Conservation (phyloP, 2,113 vertebrate genomes). For the Suncus etruscus region DNA sequence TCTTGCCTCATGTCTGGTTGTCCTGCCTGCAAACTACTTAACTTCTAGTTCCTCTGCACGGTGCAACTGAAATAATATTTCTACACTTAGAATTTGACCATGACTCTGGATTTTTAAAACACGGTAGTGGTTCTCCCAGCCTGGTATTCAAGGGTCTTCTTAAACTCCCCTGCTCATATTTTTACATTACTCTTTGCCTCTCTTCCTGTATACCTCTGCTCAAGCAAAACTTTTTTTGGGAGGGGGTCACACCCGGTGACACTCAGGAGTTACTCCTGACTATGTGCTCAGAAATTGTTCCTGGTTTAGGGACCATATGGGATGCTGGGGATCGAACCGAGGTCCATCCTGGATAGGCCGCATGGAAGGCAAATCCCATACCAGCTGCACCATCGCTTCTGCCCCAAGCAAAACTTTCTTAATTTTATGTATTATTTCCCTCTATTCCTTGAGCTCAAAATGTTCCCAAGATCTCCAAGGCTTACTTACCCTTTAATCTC, state of each 20-base stretch:
- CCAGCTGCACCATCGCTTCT: too few species aligned
- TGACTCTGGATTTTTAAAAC: background rate
- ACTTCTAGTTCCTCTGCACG: background rate
- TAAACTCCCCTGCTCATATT: background rate
- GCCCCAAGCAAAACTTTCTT: too few species aligned
- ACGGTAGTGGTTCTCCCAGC: background rate
- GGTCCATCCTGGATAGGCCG: too few species aligned
- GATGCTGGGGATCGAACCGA: too few species aligned
- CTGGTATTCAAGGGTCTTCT: conserved; percentile 20
- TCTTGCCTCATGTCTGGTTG: conserved; percentile 14
- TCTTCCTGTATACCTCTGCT: background rate
- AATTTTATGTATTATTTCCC: background rate
- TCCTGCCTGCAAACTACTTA: background rate
- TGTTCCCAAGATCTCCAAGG: background rate
- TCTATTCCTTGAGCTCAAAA: background rate
- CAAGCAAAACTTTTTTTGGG: background rate
- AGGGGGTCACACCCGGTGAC: too few species aligned
- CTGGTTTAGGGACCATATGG: too few species aligned
- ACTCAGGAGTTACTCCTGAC: too few species aligned
- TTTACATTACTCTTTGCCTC: background rate
- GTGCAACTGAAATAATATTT: background rate
- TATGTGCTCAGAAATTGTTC: too few species aligned
- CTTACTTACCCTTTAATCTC: background rate
- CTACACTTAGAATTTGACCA: background rate
- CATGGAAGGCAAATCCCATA: too few species aligned